Percentiles rank a stretch among this genome's conserved stretches.
phyloP scores from a whole-genome alignment of 1,140 invertebrate genomes.

The Meteorus sp. region DNA sequence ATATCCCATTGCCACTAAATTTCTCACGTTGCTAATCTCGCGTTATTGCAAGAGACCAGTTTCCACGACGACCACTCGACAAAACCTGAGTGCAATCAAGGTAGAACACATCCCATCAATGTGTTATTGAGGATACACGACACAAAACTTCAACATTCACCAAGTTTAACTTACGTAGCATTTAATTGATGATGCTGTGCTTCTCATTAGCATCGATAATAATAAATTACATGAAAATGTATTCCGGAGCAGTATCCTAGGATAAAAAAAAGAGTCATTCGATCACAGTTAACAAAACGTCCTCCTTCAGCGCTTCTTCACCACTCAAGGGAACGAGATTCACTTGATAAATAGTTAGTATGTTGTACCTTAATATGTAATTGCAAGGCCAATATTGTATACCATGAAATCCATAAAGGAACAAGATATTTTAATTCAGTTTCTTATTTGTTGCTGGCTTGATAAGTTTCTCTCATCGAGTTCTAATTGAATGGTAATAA shows the following conservation, averaged over 20 bases:
- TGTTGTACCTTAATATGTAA: background rate
- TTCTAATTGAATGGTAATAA: background rate
- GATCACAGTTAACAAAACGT: background rate
- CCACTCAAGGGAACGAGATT: background rate
- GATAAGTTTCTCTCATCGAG: background rate
- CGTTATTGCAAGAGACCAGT: background rate
- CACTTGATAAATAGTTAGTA: background rate
- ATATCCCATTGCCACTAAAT: background rate
- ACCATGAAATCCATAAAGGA: background rate
- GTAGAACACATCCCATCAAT: background rate
- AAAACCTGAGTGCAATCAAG: background rate
- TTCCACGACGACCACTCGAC: constrained; percentile 11
- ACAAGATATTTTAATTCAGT: background rate
- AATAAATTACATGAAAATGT: background rate
- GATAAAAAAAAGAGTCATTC: background rate
- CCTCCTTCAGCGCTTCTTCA: background rate
- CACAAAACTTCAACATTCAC: background rate
- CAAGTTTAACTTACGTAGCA: background rate
- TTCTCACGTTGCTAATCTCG: background rate
- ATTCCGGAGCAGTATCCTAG: background rate
- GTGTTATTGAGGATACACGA: background rate
- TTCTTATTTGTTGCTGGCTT: background rate
- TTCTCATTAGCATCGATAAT: background rate
- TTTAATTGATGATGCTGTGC: background rate
- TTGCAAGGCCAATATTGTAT: background rate